phyloP scores from a whole-genome alignment of 2,113 vertebrate genomes.

The Oryzias woworae region DNA sequence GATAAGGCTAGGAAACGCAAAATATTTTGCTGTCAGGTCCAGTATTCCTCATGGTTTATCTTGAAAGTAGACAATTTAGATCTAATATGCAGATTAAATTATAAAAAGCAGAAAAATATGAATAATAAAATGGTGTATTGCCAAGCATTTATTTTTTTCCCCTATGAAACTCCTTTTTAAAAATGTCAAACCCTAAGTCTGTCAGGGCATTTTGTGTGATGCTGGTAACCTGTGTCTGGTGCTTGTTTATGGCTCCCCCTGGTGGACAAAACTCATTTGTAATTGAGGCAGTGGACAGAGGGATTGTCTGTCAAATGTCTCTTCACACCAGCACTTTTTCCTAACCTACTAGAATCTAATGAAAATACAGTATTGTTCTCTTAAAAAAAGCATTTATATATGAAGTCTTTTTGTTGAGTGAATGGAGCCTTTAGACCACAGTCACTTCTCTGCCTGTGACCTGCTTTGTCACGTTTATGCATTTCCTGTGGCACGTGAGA shows the following conservation, averaged over 20 bases:
- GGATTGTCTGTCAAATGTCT: conserved; percentile 26
- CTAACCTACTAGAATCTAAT: conserved; percentile 11
- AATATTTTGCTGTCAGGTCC: too few relatives aligned
- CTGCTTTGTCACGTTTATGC: conserved; percentile 10
- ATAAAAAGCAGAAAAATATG: too few relatives aligned
- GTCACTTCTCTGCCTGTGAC: conserved; percentile 23
- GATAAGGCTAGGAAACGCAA: too few relatives aligned
- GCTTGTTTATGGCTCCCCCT: conserved; percentile 56
- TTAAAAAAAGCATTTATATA: conserved; percentile 12
- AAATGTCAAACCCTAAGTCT: not conserved
- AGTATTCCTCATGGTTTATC: too few relatives aligned
- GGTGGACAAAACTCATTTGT: conserved; percentile 33
- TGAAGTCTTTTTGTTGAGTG: conserved; percentile 7
- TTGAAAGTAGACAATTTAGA: too few relatives aligned
- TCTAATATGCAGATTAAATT: too few relatives aligned
- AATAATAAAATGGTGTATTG: conserved; percentile 12
- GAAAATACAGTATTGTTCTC: conserved; percentile 21
- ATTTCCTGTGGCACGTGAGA: conserved; percentile 17
- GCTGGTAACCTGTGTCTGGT: conserved; percentile 10
- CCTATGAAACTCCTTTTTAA: conserved; percentile 2
- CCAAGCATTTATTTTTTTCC: conserved; percentile 1
- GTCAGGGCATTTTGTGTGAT: conserved; percentile 20
- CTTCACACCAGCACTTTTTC: conserved; percentile 24
- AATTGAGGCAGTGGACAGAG: conserved; percentile 24
- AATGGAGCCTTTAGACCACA: conserved; percentile 6